Base-by-base conservation (phyloP, 2,797 vertebrate genomes). In the Tarsius wallacei region DNA sequence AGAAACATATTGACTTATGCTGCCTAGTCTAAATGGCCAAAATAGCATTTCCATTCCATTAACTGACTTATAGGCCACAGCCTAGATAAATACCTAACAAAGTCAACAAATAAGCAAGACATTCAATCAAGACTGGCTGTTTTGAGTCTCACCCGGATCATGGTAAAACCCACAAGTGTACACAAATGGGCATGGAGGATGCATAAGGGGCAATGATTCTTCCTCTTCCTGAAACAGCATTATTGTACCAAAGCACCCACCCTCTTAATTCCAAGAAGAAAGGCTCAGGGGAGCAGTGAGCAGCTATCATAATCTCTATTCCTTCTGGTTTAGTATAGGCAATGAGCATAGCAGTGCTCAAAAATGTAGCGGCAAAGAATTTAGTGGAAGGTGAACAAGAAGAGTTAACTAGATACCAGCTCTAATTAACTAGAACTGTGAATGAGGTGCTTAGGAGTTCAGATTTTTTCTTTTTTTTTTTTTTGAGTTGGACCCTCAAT, bases 1-100 rank as follows among this genome's bases (percentile, higher is more conserved):
- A 76, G 10, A 87, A 87, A 93, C 61, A 61, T 15, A 76, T 68
- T 82, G 82, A 95, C n/a, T 76, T 81, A 19, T 19, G 17, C 59
- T 74, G 49, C 36, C 51, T 66, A 59, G 74, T 47, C 68, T 13
- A 87, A 74, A 82, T 31, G 22, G 66, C 36, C 78, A 82, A 68
- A 81, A 66, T 66, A 61, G 66, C 51, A 57, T 36, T 70, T 15
- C 57, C 36, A 42, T 17, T 51, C 90, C 2, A 59, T 42, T 42
- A 76, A 33, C 15, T 85, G 26, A 68, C 49, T 64, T 47, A 82
- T 42, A 68, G 31, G 53, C 24, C 71, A 90, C 16, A 77, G 36
- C 31, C n/a, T 51, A 64, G 51, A 81, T 49, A 87, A 74, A 68
- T 26, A 57, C 49, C 66, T 84, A 22, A 59, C 49, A 28, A 87